Conservation (phyloP, 1,140 invertebrate species). For the Mya arenaria region DNA sequence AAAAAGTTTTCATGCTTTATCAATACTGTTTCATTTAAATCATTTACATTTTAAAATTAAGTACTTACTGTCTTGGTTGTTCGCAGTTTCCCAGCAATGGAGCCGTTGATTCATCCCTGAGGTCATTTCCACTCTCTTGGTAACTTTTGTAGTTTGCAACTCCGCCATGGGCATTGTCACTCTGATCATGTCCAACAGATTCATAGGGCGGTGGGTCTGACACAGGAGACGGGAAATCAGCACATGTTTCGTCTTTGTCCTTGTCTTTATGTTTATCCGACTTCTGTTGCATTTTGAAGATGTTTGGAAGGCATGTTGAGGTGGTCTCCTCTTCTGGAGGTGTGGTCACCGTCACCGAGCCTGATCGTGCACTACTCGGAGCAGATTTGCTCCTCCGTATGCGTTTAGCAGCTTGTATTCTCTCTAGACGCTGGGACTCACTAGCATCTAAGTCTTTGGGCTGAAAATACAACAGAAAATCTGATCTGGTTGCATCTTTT, state of each 20-base stretch:
- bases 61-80: constrained; percentile 56
- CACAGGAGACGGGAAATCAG: constrained; percentile 68
- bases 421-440: constrained; percentile 72
- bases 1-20: no score
- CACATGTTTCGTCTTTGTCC: constrained; percentile 63
- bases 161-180: constrained; percentile 36
- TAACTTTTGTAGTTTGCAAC: constrained; percentile 57
- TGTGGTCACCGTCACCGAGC: constrained; percentile 59
- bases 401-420: constrained; percentile 73
- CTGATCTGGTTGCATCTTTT: no score
- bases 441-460: constrained; percentile 75
- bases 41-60: no score
- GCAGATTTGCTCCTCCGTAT: constrained; percentile 73
- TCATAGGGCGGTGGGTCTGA: constrained; percentile 72
- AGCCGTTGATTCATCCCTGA: constrained; percentile 68
- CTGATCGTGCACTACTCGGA: constrained; percentile 63
- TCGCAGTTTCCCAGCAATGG: constrained; percentile 65
- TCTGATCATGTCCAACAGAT: constrained; percentile 52
- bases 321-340: constrained; percentile 62
- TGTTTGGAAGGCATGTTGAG: constrained; percentile 76
- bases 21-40: no score
- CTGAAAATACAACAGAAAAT: constrained; percentile 60
- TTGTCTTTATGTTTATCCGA: constrained; percentile 70
- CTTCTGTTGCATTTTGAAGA: constrained; percentile 72
- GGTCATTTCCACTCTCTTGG: constrained; percentile 62